Evolutionary conservation across 2,113 vertebrate genomes (phyloP), one percentile per base, ranked within the genome.

Genomic region (Pollachius pollachius): DNA sequence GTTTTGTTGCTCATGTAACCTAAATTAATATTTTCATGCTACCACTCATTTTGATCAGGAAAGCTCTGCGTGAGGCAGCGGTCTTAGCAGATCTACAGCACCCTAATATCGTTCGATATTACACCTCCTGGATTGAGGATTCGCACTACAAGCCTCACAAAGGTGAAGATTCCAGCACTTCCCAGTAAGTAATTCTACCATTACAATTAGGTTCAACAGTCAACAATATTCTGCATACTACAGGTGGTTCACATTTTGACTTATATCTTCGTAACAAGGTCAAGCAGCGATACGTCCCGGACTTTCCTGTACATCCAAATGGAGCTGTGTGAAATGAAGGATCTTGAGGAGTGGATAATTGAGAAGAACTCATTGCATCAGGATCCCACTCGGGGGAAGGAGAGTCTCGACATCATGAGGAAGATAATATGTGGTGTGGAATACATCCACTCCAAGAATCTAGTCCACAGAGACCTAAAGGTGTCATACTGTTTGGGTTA

Each of bases 381-480:
- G 27, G 18, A 81, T 27, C 23, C 61, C 4, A 74, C 62, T 52
- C 86, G 90, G 64, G 78, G 73, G 52, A 61, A 79, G 25, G 73
- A 86, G 0, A 84, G 88, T 52, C 59, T 80, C 4, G 1, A 0
- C 2, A 87, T 92, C 48, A 64, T 62, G 9, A 27, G 25, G 34
- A 85, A 93, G 75, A 74, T 92, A 21, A 67, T 86, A 15, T n/a
- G 65, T 0, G 92, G 89, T 17, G 91, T 93, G 0, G 64, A 85
- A 7, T 92, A 87, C 77, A 74, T 93, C 63, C 92, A 93, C 76
- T 78, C 63, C 6, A 65, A 78, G 7, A 77, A 0, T 1, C 62
- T 89, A 15, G 87, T 92, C 62, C 92, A 93, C 85, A 85, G 91
- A 81, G 92, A 93, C 77, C 78, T 93, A 37, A 93, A 93, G 87